These are phyloP conservation scores for Intellagama lesueurii DNA, from an alignment of 2,797 vertebrate genomes.

Conservation along the genomic window DNA sequence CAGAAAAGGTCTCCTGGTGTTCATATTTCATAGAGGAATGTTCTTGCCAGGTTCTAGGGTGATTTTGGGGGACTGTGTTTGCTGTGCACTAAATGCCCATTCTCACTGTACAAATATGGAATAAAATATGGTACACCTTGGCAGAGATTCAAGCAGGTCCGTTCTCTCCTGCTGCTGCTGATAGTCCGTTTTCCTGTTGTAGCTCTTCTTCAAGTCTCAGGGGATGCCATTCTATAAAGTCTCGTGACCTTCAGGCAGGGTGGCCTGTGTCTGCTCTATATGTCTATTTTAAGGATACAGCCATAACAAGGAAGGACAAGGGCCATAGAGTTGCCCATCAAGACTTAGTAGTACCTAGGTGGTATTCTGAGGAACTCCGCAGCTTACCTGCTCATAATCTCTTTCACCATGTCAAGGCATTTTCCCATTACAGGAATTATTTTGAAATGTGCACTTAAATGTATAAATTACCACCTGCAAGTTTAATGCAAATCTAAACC, in stretches of 20 bases:
- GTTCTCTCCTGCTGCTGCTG: conserved; percentile 3
- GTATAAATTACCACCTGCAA: neutral
- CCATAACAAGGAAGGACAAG: neutral
- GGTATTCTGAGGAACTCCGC: neutral
- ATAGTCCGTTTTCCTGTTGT: conserved; percentile 13
- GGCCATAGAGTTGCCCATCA: neutral
- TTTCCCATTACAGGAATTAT: neutral
- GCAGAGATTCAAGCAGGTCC: too few relatives aligned
- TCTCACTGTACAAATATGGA: neutral
- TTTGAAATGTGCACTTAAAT: neutral
- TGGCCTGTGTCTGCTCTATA: too few relatives aligned
- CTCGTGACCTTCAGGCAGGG: neutral
- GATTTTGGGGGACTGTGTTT: neutral
- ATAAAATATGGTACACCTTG: neutral
- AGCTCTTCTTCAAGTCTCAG: conserved; percentile 7
- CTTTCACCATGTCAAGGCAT: neutral
- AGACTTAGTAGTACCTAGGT: neutral
- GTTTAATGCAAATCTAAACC: neutral
- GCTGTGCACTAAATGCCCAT: neutral
- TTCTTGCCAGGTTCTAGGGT: neutral
- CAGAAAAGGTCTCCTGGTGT: neutral
- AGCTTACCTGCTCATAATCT: neutral
- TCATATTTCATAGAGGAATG: neutral
- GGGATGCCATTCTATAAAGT: conserved; percentile 5
- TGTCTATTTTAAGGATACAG: neutral